Conservation (phyloP, 2,113 vertebrate genomes). For the Sarotherodon lohbergeri region DNA sequence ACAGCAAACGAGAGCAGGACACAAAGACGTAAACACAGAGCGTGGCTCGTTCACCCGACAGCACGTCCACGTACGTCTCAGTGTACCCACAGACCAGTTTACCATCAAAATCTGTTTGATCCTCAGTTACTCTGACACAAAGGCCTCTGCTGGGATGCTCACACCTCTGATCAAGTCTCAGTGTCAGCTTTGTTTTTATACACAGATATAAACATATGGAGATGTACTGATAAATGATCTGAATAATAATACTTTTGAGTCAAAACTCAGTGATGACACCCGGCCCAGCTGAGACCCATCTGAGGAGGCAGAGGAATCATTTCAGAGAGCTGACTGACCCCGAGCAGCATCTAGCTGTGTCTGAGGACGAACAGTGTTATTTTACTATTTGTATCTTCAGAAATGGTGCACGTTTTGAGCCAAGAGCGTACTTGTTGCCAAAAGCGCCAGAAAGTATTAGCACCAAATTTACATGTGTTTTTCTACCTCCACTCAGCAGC, state of each 20-base stretch:
- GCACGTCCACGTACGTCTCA: neutral
- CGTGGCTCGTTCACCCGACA: neutral
- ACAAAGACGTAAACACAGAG: neutral
- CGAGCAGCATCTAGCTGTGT: neutral
- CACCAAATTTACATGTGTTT: neutral
- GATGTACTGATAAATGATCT: neutral
- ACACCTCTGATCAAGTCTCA: neutral
- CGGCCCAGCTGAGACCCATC: rapidly evolving
- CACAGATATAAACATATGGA: neutral
- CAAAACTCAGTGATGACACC: rapidly evolving
- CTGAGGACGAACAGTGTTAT: neutral
- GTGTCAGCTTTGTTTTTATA: neutral
- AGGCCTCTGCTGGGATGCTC: neutral
- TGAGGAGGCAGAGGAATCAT: neutral
- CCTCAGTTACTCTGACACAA: neutral
- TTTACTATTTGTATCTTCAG: rapidly evolving
- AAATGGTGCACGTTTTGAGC: rapidly evolving
- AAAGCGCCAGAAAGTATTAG: neutral
- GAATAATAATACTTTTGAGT: neutral
- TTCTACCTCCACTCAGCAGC: neutral
- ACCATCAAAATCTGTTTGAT: neutral
- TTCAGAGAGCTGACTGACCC: neutral
- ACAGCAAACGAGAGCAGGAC: neutral
- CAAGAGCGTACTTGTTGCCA: neutral
- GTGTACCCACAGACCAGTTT: neutral